These are phyloP conservation scores for Planococcus citri DNA, from an alignment of 1,140 invertebrate species.

Conservation along the genomic window DNA sequence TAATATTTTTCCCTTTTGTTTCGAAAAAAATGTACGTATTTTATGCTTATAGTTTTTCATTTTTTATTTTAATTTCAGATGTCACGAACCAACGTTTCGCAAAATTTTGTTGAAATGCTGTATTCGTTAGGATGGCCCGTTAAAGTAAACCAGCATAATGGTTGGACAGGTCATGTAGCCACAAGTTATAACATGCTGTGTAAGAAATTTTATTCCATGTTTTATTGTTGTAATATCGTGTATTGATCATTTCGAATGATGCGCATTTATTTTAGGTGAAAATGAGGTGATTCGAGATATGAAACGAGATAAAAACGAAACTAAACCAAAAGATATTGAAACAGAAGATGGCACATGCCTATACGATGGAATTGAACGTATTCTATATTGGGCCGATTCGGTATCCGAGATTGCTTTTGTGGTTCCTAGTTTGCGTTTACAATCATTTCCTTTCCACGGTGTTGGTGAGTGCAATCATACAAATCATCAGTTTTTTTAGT, in stretches of 20 bases:
- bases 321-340: not conserved
- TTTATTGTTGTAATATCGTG: not conserved
- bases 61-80: constrained; percentile 31
- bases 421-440: constrained; percentile 48
- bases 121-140: constrained; percentile 76
- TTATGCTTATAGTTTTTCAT: constrained; percentile 1
- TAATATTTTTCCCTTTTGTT: constrained; percentile 35
- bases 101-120: constrained; percentile 66
- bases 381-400: constrained; percentile 94
- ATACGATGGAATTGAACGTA: constrained; percentile 57
- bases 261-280: not conserved
- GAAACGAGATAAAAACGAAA: not conserved
- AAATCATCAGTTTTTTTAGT: not conserved
- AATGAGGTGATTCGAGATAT: not conserved
- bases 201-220: not conserved
- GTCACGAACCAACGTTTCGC: constrained; percentile 40
- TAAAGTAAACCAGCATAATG: constrained; percentile 64
- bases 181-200: constrained; percentile 25
- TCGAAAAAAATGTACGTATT: not conserved
- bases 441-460: not conserved
- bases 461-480: not conserved
- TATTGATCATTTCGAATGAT: not conserved
- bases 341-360: constrained; percentile 35
- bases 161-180: constrained; percentile 71
- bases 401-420: constrained; percentile 88